Evolutionary conservation across 2,888 invertebrate genomes (phyloP), one percentile per base, ranked within the genome.

Genomic region (Cylindroiulus punctatus): DNA sequence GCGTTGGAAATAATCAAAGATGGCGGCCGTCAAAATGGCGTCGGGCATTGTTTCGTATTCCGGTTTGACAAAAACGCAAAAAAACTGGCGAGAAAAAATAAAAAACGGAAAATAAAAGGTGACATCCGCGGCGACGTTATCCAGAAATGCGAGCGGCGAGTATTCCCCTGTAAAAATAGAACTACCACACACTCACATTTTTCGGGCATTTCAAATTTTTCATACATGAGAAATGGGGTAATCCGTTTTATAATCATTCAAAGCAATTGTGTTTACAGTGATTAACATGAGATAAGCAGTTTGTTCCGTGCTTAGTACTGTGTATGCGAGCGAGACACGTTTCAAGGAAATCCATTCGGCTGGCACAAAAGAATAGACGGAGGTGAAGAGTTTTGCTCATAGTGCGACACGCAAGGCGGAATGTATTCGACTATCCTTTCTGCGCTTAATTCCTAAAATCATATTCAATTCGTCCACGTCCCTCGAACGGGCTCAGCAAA

Each of bases 291-390:
- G 19, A 57, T n/a, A 57, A 17, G 57, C 57, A 57, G 57, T 57
- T 57, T n/a, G 57, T 7, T 57, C 57, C 57, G 57, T 57, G 57
- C 57, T 17, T 57, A 52, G 47, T 52, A 52, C 47, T 8, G 47
- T 17, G 47, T 52, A 52, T 52, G 7, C 17, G 7, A 12, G 7
- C 42, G 42, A 4, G 81, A 81, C 81, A 81, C 81, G 32, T 14
- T 81, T 81, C 26, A 17, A 57, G 40, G 30, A 81, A 81, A 81
- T 81, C 81, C 81, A 81, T 57, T 57, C 57, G 81, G 40, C 32
- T 81, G 81, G 81, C 81, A 81, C 81, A 81, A 81, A 81, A 19
- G 81, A 81, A 81, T 52, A 8, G 7, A 52, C 47, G 47, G 47
- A 14, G 57, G n/a, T 47, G 47, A 57, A n/a, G 5, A n/a, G 57